phyloP scores from a whole-genome alignment of 1,140 invertebrate species.

The Piezodorus guildinii region DNA sequence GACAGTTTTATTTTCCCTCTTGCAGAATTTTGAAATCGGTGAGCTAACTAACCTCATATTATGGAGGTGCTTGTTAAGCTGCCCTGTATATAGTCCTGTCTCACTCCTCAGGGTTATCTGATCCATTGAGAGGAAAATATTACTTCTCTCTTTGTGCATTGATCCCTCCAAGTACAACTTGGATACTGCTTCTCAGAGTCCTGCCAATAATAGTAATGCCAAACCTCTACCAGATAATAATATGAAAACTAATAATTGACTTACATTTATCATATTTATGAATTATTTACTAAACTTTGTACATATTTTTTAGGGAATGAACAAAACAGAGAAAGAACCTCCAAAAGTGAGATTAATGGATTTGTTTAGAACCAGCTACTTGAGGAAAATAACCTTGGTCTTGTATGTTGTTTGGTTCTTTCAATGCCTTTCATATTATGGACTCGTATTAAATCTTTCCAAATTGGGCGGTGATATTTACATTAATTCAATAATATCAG shows the following conservation, averaged over 20 bases:
- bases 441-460: slow-evolving; percentile 53
- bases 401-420: slow-evolving; percentile 58
- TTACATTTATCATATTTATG: not conserved
- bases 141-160: too few species aligned
- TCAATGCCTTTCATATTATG: slow-evolving; percentile 60
- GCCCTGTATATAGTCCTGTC: too few species aligned
- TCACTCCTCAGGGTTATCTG: too few species aligned
- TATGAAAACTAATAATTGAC: not conserved
- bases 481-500: slow-evolving; percentile 41
- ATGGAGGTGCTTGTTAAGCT: too few species aligned
- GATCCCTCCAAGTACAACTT: too few species aligned
- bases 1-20: too few species aligned
- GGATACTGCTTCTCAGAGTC: too few species aligned
- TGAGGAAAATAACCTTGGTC: slow-evolving; percentile 51
- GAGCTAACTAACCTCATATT: too few species aligned
- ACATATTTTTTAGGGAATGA: slow-evolving; percentile 10
- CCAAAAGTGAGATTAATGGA: slow-evolving; percentile 42
- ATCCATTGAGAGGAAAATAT: too few species aligned
- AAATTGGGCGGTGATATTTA: slow-evolving; percentile 58
- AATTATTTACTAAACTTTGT: not conserved
- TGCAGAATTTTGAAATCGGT: too few species aligned
- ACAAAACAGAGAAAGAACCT: slow-evolving; percentile 14
- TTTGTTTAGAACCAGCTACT: slow-evolving; percentile 45
- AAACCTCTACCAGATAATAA: slow-evolving; percentile 38
- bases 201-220: too few species aligned